Conservation (phyloP, 2,113 vertebrate genomes). For the Apteryx mantelli region DNA sequence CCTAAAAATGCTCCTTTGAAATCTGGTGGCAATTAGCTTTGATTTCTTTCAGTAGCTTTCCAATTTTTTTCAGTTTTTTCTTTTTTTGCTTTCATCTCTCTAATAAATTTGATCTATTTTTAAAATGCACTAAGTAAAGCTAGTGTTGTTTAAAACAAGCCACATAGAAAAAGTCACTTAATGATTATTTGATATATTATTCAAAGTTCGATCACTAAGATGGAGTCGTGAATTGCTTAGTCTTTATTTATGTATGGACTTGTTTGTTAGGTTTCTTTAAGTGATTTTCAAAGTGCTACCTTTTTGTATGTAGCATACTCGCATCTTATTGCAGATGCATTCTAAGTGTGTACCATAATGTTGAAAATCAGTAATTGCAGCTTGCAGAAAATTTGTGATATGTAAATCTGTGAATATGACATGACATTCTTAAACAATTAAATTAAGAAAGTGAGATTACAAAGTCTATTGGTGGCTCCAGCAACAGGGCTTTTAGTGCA, state of each 20-base stretch:
- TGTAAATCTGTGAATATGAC: not conserved
- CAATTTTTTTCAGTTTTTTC: not conserved
- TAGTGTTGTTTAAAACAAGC: not conserved
- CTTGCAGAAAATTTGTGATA: not conserved
- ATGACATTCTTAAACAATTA: not conserved
- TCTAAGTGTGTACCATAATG: not conserved
- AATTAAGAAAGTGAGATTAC: not conserved
- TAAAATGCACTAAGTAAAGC: not conserved
- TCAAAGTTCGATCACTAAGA: not conserved
- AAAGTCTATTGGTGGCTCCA: not conserved
- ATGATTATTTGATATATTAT: not conserved
- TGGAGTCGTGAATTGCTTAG: not conserved
- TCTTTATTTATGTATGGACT: not conserved
- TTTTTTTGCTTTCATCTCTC: not conserved
- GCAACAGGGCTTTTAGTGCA: not conserved
- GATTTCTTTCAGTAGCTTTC: not conserved
- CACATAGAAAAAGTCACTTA: not conserved
- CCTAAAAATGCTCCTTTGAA: conserved; percentile 43
- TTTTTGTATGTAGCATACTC: not conserved
- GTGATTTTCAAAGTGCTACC: not conserved
- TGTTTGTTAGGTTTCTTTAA: not conserved
- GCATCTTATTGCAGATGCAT: not conserved
- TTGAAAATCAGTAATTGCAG: not conserved
- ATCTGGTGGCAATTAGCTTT: conserved; percentile 30
- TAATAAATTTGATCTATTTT: not conserved